Evolutionary conservation across 2,888 invertebrate genomes (phyloP).

Genomic region (Lasius fuliginosus): DNA sequence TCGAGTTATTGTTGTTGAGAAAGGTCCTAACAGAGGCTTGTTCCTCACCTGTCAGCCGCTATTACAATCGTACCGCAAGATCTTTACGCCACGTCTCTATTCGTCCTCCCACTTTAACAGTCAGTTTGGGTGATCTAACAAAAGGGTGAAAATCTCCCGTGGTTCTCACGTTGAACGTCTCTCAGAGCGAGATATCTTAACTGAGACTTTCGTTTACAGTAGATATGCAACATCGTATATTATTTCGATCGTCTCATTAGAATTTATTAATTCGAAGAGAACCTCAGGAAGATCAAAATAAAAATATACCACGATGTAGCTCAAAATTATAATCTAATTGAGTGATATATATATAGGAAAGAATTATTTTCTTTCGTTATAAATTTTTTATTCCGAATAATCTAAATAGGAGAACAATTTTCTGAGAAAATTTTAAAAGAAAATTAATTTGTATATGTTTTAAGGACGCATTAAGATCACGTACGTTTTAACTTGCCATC

Average conservation of each 20-base stretch:
- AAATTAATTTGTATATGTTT: background rate
- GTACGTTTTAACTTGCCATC: background rate
- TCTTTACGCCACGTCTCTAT: slow-evolving; percentile 80
- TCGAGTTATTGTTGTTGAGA: background rate
- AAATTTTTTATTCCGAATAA: background rate
- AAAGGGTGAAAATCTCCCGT: slow-evolving; percentile 78
- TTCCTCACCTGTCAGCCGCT: slow-evolving; percentile 74
- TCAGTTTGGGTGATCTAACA: slow-evolving; percentile 79
- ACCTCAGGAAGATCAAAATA: background rate
- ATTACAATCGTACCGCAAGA: slow-evolving; percentile 77
- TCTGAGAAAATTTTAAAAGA: background rate
- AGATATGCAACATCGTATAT: background rate
- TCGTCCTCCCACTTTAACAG: slow-evolving; percentile 71
- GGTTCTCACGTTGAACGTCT: slow-evolving; percentile 70
- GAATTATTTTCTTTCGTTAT: background rate
- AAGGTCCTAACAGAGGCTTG: slow-evolving; percentile 72
- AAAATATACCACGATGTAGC: background rate
- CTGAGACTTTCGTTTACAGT: background rate
- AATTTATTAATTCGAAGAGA: background rate
- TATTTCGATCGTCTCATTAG: background rate
- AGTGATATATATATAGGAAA: background rate
- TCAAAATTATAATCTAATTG: background rate
- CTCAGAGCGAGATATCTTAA: slow-evolving; percentile 16
- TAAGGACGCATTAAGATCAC: background rate
- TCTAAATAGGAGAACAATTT: background rate